Evolutionary conservation across 2,888 invertebrate genomes (phyloP), one percentile per base, ranked within the genome.

Genomic region (Gasteruption jaculator): DNA sequence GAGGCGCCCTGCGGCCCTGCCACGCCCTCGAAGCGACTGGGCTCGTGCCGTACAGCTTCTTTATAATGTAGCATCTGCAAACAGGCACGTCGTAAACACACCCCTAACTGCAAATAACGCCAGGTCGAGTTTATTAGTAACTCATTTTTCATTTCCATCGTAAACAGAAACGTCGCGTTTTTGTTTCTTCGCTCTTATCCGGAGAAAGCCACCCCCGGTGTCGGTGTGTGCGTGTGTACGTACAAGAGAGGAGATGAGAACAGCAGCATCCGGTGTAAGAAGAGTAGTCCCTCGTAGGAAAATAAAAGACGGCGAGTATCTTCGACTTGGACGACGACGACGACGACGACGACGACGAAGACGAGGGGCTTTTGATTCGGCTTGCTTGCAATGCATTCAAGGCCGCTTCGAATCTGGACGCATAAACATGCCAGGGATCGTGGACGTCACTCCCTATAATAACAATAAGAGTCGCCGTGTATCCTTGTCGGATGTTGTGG

Each of bases 401-500:
- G 68, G 68, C 62, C 65, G 57, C 62, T 52, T 58, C 63, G 66
- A 67, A 67, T 65, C 64, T 64, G 65, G 54, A 60, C 63, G 68
- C 66, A 68, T 68, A 68, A 68, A 68, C 63, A 65, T 66, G 68
- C 66, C 67, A 63, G 51, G 51, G 57, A 60, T 49, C 63, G 57
- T 53, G 65, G 60, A 65, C 60, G 63, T 69, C 68, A 69, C 66
- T 69, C 65, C 58, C 61, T 62, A 64, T 69, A 69, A 69, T 69
- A 69, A 69, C 69, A 69, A 70, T 69, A 67, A 68, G 67, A 63
- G 61, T 59, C 57, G 52, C 42, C 54, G 53, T 51, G 53, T 53
- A 52, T 60, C 56, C 53, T 50, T 41, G 54, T 57, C 50, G 33
- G 35, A 39, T 37, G 45, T 32, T 27, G 18, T 20, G 19, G 24